Evolutionary conservation across 92 coral and sea anemone genomes (phyloP).

Genomic region (Pocillopora grandis): DNA sequence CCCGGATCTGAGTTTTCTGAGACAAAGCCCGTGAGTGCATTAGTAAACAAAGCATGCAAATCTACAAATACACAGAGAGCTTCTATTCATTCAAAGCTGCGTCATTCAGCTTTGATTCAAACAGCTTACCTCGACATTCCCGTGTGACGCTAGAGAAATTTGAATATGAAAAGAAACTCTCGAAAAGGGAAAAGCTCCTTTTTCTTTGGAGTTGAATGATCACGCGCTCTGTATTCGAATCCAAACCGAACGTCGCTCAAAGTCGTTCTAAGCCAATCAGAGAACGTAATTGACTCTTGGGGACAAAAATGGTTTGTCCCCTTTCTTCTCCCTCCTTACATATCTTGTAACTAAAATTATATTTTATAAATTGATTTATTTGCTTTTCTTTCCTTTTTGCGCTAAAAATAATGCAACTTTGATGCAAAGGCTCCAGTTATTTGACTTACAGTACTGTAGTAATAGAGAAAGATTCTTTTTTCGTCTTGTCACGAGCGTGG

Average conservation of each 20-base stretch:
- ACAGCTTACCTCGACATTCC: slow-evolving; percentile 41
- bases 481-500: too few relatives aligned
- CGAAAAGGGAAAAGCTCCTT: background rate
- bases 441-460: too few relatives aligned
- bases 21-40: slow-evolving; percentile 21
- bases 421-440: too few relatives aligned
- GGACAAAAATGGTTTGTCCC: background rate
- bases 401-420: too few relatives aligned
- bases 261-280: slow-evolving; percentile 19
- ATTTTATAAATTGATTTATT: background rate
- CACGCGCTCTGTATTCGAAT: slow-evolving; percentile 44
- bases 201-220: background rate
- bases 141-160: slow-evolving; percentile 33
- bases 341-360: too few relatives aligned
- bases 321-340: background rate
- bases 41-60: slow-evolving; percentile 37
- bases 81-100: slow-evolving; percentile 15
- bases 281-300: background rate
- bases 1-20: slow-evolving; percentile 41
- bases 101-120: slow-evolving; percentile 34
- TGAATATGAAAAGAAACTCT: slow-evolving; percentile 36
- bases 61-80: slow-evolving; percentile 23
- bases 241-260: slow-evolving; percentile 38
- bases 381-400: background rate
- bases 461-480: too few relatives aligned